Base-by-base conservation (phyloP, 92 coral and sea anemone species). In the Epizoanthus ramosus region DNA sequence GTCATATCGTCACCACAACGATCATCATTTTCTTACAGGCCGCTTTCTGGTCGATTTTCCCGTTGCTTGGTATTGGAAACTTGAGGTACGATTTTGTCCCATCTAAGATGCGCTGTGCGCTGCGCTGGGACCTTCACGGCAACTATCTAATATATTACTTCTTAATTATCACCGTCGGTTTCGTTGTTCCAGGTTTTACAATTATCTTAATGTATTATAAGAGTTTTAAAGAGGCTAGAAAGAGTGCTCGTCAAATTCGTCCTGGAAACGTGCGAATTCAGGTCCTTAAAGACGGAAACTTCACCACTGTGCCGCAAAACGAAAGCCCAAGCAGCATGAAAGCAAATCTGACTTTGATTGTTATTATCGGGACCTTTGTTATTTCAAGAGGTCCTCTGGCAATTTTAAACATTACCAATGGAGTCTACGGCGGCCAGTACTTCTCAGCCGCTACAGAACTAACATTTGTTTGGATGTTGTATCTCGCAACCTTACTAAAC, bases 241-340 rank as follows among this genome's bases (percentile, higher is more conserved):
- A 89, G 6, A 93, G 95, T 93, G 98, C 98, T 1, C 87, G 87
- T 1, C 94, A 89, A 85, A 85, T 93, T 45, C 87, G 98, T 0
- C 98, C 98, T 3, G 95, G 98, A 23, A 91, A 93, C 63, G 83
- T 93, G 10, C 93, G 86, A 5, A 77, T 93, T 10, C 88, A 93
- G 76, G 81, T 84, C 3, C 79, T 92, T 10, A 85, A 85, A 67
- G 90, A 93, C 59, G 98, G 98, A 3, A 85, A 93, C 3, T 93
- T 88, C 75, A 93, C 98, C 0, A 73, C 95, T 2, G 93, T 91
- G 3, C 89, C 95, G 10, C 92, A 83, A 47, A 72, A 72, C 70
- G 56, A 67, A 24, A 79, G 79, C 28, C 59, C 68, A 14, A 73
- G 80, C 57, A 80, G 79, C 41, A 25, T 81, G 25, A 93, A 91